Percentiles rank a stretch among this genome's conserved stretches.
Evolutionary conservation across 2,888 invertebrate species (phyloP).

Genomic region (Trichogramma dendrolimi): DNA sequence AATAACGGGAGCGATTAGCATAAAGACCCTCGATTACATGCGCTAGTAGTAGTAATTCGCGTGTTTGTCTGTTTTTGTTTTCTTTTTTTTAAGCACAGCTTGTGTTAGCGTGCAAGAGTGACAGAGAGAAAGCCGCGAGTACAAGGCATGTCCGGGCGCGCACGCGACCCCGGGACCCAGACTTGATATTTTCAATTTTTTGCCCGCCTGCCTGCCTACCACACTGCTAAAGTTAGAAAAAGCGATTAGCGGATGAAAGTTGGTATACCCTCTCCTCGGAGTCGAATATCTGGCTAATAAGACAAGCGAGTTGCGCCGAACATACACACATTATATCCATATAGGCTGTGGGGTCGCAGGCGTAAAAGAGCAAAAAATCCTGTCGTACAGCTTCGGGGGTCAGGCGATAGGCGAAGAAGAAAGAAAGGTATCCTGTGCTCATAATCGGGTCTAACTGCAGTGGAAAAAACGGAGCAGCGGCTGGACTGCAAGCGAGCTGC

Average conservation of each 20-base stretch:
- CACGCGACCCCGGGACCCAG: slow-evolving; percentile 4
- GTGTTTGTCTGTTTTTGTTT: slow-evolving; percentile 26
- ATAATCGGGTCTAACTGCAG: no score
- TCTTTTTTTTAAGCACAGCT: not conserved
- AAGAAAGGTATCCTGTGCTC: not conserved
- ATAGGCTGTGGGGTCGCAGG: not conserved
- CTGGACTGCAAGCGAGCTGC: not conserved
- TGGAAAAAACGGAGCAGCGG: no score
- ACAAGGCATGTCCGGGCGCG: not conserved
- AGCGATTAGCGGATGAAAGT: slow-evolving; percentile 23
- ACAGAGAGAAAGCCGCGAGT: not conserved
- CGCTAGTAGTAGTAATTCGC: slow-evolving; percentile 15
- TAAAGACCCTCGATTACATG: slow-evolving; percentile 47
- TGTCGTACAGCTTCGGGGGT: no score
- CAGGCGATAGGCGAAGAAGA: not conserved
- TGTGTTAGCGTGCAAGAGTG: not conserved
- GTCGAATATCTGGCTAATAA: slow-evolving; percentile 24
- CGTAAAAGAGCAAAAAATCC: not conserved
- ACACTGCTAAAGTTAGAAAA: slow-evolving; percentile 7
- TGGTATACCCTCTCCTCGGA: slow-evolving; percentile 5
- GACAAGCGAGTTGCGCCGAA: not conserved
- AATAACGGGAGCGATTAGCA: slow-evolving; percentile 41
- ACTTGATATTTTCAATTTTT: not conserved
- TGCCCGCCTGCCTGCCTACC: not conserved
- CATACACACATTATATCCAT: not conserved